Percentiles rank a stretch among this genome's conserved stretches.
Conservation (phyloP, 2,113 vertebrate genomes). For the Asarcornis scutulata region DNA sequence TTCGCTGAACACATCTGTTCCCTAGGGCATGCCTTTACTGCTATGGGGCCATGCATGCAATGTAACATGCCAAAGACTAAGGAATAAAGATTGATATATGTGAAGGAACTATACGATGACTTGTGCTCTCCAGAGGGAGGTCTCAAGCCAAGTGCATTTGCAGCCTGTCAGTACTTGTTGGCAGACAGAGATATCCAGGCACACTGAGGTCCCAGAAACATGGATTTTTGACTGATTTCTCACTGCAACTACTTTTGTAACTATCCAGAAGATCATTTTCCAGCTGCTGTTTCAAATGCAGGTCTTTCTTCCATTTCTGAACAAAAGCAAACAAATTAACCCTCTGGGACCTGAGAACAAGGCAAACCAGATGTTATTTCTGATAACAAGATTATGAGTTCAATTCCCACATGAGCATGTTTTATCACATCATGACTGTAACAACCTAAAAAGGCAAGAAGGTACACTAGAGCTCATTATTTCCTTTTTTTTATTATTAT, state of each 20-base stretch:
- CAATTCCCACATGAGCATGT: background rate
- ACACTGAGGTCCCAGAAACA: slow-evolving; percentile 15
- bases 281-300: slow-evolving; percentile 30
- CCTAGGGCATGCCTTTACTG: background rate
- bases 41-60: background rate
- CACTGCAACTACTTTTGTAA: background rate
- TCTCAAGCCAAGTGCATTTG: slow-evolving; percentile 45
- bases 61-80: background rate
- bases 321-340: slow-evolving; percentile 44
- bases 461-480: background rate
- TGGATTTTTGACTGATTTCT: background rate
- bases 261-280: slow-evolving; percentile 12
- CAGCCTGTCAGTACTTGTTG: background rate
- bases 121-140: background rate
- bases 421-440: background rate
- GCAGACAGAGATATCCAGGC: background rate
- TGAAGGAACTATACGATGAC: background rate
- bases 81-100: slow-evolving; percentile 14
- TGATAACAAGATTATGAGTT: background rate
- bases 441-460: background rate
- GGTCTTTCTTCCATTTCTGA: slow-evolving; percentile 18
- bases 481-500: background rate
- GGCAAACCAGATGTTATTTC: background rate
- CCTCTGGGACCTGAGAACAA: background rate
- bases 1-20: background rate